phyloP scores from a whole-genome alignment of 2,113 vertebrate genomes.

The Datnioides undecimradiatus region DNA sequence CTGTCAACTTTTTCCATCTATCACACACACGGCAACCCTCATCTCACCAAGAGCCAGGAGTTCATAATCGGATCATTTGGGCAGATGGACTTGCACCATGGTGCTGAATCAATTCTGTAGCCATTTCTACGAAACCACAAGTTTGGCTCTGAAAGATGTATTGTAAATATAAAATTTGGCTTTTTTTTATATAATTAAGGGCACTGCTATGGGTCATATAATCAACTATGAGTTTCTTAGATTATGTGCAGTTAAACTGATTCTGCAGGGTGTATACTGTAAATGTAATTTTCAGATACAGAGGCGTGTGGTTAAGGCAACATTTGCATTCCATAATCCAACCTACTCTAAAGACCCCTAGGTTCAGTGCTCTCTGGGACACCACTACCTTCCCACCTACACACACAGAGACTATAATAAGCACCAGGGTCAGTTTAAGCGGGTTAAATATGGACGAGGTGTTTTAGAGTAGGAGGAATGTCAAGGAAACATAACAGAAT shows the following conservation, averaged over 20 bases:
- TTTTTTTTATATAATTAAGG: not conserved
- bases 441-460: conserved; percentile 48
- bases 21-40: conserved; percentile 2
- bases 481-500: conserved; percentile 43
- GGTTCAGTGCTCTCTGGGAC: conserved; percentile 39
- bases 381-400: conserved; percentile 54
- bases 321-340: conserved; percentile 43
- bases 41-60: not conserved
- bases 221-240: not conserved
- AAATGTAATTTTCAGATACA: conserved; percentile 10
- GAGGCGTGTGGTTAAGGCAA: conserved; percentile 33
- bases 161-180: not conserved
- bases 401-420: conserved; percentile 22
- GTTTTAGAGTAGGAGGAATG: conserved; percentile 62
- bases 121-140: not conserved
- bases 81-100: not conserved
- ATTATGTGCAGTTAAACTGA: not conserved
- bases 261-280: not conserved
- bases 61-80: conserved; percentile 1
- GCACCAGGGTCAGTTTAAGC: conserved; percentile 39
- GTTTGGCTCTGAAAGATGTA: not conserved
- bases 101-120: not conserved
- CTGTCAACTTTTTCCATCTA: conserved; percentile 9
- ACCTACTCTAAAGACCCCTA: conserved; percentile 37
- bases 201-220: not conserved